These are phyloP conservation scores for Eupleurogrammus muticus DNA, from an alignment of 2,797 vertebrate genomes.

Conservation along the genomic window DNA sequence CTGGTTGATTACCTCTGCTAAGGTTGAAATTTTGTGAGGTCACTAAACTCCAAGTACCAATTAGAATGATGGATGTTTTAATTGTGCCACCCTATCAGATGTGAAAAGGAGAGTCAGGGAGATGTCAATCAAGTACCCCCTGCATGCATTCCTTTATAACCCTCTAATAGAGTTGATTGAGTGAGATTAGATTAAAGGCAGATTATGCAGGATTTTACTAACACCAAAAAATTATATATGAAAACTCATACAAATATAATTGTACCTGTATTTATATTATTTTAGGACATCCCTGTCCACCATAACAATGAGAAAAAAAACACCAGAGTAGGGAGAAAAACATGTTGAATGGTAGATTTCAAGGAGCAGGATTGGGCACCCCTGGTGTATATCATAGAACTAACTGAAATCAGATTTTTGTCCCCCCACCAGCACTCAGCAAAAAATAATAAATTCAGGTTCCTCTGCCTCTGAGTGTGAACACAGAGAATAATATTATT, in stretches of 20 bases:
- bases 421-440: neutral
- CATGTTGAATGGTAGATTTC: too few species aligned
- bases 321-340: too few species aligned
- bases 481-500: slow-evolving; percentile 50
- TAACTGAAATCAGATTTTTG: neutral
- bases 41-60: neutral
- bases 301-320: too few species aligned
- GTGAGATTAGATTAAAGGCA: neutral
- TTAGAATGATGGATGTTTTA: slow-evolving; percentile 6
- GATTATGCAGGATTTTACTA: too few species aligned
- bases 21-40: neutral
- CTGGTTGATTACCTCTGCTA: neutral
- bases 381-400: too few species aligned
- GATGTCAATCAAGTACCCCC: neutral
- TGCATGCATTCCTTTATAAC: too few species aligned
- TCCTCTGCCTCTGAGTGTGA: neutral
- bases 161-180: neutral
- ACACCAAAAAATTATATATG: too few species aligned
- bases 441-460: slow-evolving; percentile 5
- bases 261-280: too few species aligned
- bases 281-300: too few species aligned
- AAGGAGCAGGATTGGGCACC: too few species aligned
- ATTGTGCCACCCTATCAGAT: neutral
- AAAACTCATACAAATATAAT: too few species aligned
- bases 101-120: neutral